These are phyloP conservation scores for Leucoraja ocellata DNA, from an alignment of 2,797 vertebrate genomes.

Conservation along the genomic window DNA sequence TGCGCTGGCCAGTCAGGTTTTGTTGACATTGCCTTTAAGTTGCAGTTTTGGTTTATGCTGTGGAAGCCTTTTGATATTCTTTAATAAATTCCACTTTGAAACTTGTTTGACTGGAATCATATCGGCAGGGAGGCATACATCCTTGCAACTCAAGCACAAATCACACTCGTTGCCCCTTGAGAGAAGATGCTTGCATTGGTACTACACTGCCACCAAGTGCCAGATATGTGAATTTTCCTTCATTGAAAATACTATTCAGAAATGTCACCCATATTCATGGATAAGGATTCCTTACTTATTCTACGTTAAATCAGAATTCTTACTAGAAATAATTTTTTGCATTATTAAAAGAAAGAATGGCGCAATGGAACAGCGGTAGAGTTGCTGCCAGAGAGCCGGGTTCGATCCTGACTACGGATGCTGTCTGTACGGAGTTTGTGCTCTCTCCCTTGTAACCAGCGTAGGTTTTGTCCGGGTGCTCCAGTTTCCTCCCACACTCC, in stretches of 20 bases:
- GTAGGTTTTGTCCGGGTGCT: too few species aligned
- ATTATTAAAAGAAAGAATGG: background rate
- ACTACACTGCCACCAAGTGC: constrained; percentile 27
- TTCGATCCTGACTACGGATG: too few species aligned
- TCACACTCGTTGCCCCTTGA: background rate
- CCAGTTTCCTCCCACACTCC: too few species aligned
- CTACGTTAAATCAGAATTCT: background rate
- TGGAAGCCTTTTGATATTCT: background rate
- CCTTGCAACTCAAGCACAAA: background rate
- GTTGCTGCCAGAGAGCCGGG: too few species aligned
- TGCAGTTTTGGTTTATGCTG: background rate
- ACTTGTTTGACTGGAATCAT: background rate
- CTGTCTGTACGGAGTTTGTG: too few species aligned
- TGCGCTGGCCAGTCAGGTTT: background rate
- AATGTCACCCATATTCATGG: background rate
- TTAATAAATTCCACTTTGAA: background rate
- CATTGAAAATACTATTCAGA: background rate
- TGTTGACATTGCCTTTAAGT: background rate
- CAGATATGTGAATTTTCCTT: background rate
- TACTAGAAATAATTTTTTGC: background rate
- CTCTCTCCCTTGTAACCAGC: too few species aligned
- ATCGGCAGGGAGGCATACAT: too few species aligned
- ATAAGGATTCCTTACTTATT: background rate
- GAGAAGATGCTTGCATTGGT: background rate
- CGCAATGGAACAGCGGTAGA: too few species aligned